These are phyloP conservation scores for Lepilemur septentrionalis DNA, from an alignment of 2,797 vertebrate genomes.

Conservation along the genomic window DNA sequence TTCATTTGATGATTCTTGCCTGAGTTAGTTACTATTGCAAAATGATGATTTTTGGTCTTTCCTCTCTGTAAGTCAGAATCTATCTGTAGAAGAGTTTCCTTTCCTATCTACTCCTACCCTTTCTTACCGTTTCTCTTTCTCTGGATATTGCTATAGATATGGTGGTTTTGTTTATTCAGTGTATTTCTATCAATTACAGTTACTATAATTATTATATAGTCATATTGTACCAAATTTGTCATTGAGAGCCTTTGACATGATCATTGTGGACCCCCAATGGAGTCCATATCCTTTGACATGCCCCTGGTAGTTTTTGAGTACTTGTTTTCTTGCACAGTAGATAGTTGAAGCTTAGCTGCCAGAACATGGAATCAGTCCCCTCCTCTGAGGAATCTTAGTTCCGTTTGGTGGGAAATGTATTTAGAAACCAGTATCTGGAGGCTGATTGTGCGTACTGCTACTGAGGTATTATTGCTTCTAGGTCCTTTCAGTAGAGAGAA, in stretches of 20 bases:
- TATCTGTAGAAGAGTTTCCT: neutral
- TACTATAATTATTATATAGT: neutral
- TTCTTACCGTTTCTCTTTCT: neutral
- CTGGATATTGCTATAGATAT: neutral
- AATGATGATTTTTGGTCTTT: neutral
- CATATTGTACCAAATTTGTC: neutral
- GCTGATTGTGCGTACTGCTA: too few relatives aligned
- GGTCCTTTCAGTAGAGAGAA: neutral
- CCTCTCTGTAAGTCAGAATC: neutral
- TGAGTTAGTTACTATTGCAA: neutral
- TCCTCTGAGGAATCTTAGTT: neutral
- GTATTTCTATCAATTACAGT: neutral
- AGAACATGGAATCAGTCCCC: neutral
- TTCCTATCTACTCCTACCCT: neutral
- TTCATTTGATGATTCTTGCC: neutral
- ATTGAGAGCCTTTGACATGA: neutral
- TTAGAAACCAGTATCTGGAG: neutral
- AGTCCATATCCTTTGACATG: neutral
- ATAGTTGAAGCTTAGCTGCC: neutral
- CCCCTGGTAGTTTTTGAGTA: neutral
- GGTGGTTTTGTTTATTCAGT: neutral
- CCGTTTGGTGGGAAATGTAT: neutral
- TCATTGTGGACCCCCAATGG: neutral
- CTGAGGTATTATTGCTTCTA: neutral
- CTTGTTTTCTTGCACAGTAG: neutral